Evolutionary conservation across 1,140 invertebrate species (phyloP).

Genomic region (Bacillus rossius): DNA sequence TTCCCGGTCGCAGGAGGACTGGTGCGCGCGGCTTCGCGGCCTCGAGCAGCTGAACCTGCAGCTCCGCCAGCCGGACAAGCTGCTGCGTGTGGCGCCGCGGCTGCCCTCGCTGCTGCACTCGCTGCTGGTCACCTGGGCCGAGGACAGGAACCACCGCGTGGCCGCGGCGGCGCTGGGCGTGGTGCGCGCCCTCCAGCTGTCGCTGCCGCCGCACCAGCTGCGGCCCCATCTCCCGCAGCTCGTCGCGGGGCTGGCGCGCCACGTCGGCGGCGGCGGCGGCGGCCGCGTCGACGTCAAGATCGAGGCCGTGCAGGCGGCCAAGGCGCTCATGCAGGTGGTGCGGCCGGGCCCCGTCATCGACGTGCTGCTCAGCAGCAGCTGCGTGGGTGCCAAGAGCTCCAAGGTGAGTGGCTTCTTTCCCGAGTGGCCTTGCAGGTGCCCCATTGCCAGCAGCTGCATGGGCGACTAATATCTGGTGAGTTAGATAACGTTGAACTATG

Average conservation of each 20-base stretch:
- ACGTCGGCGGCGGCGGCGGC: conserved; percentile 44
- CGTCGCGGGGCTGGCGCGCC: conserved; percentile 41
- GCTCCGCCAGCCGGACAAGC: conserved; percentile 44
- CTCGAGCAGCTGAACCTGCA: conserved; percentile 48
- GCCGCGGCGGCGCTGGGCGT: conserved; percentile 51
- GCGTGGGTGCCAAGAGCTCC: conserved; percentile 56
- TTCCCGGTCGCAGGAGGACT: conserved; percentile 45
- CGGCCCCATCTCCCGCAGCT: conserved; percentile 5
- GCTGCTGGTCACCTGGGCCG: conserved; percentile 47
- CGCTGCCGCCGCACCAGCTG: conserved; percentile 21
- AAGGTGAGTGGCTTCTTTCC: conserved; percentile 39
- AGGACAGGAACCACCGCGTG: conserved; percentile 54
- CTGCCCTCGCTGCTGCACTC: conserved; percentile 56
- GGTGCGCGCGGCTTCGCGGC: conserved; percentile 51
- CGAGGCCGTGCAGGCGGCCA: conserved; percentile 49
- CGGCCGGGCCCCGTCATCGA: conserved; percentile 55
- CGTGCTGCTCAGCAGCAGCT: conserved; percentile 54
- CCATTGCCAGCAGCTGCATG: neutral
- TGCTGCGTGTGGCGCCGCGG: conserved; percentile 38
- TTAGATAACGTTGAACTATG: no score
- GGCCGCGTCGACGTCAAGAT: conserved; percentile 49
- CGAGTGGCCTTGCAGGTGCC: neutral
- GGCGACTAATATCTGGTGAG: no score
- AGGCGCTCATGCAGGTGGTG: conserved; percentile 58
- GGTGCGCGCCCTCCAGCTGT: conserved; percentile 38